A percentile compares a stretch with the other conserved stretches of the same genome.
phyloP scores from a whole-genome alignment of 2,797 vertebrate genomes.

The Dendrocincla tyrannina region DNA sequence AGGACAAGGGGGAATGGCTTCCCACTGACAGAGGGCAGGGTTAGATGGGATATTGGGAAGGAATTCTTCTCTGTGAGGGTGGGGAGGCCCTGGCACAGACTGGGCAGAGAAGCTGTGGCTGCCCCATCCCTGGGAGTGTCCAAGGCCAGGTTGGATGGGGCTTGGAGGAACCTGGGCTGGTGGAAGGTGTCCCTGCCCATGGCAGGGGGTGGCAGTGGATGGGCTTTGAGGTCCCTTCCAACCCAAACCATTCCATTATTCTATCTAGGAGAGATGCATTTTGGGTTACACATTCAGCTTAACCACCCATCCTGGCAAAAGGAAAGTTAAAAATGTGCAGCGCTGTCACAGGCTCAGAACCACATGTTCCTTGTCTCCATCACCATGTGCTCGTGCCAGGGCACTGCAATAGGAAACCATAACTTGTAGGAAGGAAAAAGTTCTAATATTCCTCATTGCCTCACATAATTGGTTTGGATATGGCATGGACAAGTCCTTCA shows the following conservation, averaged over 20 bases:
- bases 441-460: background rate
- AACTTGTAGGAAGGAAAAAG: background rate
- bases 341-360: background rate
- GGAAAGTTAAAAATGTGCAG: background rate
- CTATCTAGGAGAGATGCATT: background rate
- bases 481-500: background rate
- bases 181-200: background rate
- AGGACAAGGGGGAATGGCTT: background rate
- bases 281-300: background rate
- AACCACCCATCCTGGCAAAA: background rate
- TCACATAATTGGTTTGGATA: rapidly evolving
- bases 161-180: background rate
- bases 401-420: background rate
- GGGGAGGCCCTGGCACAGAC: background rate
- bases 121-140: background rate
- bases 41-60: background rate
- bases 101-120: background rate
- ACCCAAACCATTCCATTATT: background rate
- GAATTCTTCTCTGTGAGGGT: rapidly evolving
- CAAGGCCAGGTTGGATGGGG: background rate
- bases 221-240: background rate
- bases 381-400: rapidly evolving
- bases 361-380: background rate
- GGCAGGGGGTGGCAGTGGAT: background rate
- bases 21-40: background rate